Conservation (phyloP, 2,113 vertebrate genomes). For the Istiophorus platypterus region DNA sequence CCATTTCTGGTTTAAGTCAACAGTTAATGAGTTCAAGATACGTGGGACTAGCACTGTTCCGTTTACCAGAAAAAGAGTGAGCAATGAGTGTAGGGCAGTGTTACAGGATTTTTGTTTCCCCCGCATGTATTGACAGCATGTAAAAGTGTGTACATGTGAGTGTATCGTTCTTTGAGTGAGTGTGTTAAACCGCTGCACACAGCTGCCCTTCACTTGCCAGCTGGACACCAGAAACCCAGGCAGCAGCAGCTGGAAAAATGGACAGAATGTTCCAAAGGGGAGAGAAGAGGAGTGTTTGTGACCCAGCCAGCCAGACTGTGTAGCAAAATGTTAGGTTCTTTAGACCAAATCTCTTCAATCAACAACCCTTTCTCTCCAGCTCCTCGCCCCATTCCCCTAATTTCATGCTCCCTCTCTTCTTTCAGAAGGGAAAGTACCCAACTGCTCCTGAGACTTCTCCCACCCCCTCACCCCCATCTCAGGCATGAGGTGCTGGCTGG, state of each 20-base stretch:
- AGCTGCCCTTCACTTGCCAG: slow-evolving; percentile 75
- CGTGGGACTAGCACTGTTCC: slow-evolving; percentile 27
- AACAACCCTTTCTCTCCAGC: slow-evolving; percentile 1
- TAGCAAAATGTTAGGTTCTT: slow-evolving; percentile 46
- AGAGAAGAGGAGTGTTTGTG: slow-evolving; percentile 41
- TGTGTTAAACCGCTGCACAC: slow-evolving; percentile 69
- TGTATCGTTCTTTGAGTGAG: slow-evolving; percentile 38
- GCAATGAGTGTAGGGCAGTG: slow-evolving; percentile 11
- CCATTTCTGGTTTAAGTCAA: slow-evolving; percentile 19
- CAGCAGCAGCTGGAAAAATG: slow-evolving; percentile 80
- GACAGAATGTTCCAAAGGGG: slow-evolving; percentile 79
- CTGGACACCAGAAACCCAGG: slow-evolving; percentile 76
- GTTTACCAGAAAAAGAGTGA: slow-evolving; percentile 49
- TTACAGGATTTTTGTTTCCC: slow-evolving; percentile 23
- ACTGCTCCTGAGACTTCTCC: slow-evolving; percentile 1
- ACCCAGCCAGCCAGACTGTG: slow-evolving; percentile 41
- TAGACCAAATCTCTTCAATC: slow-evolving; percentile 50
- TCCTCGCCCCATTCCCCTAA: slow-evolving; percentile 10
- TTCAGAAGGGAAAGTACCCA: slow-evolving; percentile 43
- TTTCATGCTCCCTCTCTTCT: slow-evolving; percentile 36
- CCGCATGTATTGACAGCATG: slow-evolving; percentile 45
- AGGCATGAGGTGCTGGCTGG: slow-evolving; percentile 28
- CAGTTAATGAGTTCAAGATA: slow-evolving; percentile 36
- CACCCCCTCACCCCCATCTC: neutral
- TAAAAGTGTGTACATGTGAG: slow-evolving; percentile 29